These are phyloP conservation scores for Archaeoteleia sp. DNA, from an alignment of 2,888 invertebrate species.

Conservation along the genomic window DNA sequence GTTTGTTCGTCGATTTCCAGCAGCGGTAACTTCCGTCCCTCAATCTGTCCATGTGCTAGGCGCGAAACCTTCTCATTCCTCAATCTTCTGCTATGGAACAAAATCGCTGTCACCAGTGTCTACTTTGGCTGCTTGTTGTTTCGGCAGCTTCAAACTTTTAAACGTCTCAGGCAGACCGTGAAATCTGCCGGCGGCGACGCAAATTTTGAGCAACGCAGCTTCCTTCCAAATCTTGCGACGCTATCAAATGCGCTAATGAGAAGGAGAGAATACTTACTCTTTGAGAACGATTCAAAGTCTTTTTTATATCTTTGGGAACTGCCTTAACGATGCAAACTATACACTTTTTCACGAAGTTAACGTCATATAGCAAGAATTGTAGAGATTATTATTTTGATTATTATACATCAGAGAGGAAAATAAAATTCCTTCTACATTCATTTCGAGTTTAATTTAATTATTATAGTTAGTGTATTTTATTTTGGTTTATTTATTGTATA, in stretches of 20 bases:
- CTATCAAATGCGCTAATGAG: constrained; percentile 21
- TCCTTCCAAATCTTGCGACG: constrained; percentile 22
- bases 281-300: constrained; percentile 9
- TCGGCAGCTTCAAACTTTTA: constrained; percentile 67
- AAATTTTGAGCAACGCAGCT: constrained; percentile 60
- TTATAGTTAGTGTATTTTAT: too few relatives aligned
- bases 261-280: constrained; percentile 11
- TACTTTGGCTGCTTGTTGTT: constrained; percentile 55
- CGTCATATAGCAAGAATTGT: too few relatives aligned
- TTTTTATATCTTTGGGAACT: constrained; percentile 2
- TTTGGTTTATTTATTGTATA: too few relatives aligned
- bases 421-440: too few relatives aligned
- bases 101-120: constrained; percentile 55
- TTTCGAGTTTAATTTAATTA: too few relatives aligned
- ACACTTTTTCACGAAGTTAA: too few relatives aligned
- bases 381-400: too few relatives aligned
- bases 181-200: constrained; percentile 65
- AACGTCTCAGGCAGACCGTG: constrained; percentile 70
- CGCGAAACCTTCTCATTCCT: constrained; percentile 17
- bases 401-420: too few relatives aligned
- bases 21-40: constrained; percentile 43
- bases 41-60: constrained; percentile 46
- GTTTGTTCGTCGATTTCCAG: constrained; percentile 61
- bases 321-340: too few relatives aligned
- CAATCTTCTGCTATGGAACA: constrained; percentile 36